Evolutionary conservation across 1,140 invertebrate genomes (phyloP), one percentile per base, ranked within the genome.

Genomic region (Parasteatoda tepidariorum): DNA sequence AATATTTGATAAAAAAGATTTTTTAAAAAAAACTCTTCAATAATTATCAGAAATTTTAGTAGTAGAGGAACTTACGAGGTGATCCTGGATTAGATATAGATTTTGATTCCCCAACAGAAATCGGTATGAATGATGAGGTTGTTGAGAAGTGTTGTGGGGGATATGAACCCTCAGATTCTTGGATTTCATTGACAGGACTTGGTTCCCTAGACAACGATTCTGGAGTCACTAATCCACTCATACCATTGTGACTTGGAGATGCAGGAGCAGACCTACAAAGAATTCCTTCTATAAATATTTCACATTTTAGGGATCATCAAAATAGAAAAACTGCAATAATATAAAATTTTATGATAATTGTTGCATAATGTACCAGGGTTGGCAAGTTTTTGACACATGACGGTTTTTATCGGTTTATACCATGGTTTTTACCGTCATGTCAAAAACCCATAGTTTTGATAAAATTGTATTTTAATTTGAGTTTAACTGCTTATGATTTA

Each of bases 181-280:
- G 78, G 24, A 83, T 66, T 30, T 67, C 81, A 11, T 66, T 34
- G 11, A 55, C 54, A 15, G 88, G 86, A 86, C 86, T 86, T 13
- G 87, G 84, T 91, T 97, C 95, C 86, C 95, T 90, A 24, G 95
- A 96, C 74, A 97, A 89, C 87, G 94, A 95, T 88, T 97, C 95
- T 1, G 95, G 95, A 4, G 95, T 97, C 88, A 95, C 95, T 83
- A 96, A 89, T 28, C 95, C 95, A 86, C 87, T 88, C 78, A 87
- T 84, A 83, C 84, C 78, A 57, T 70, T 64, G 31, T 85, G 84
- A 22, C 22, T 84, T 18, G 84, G 86, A 15, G 85, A 87, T 55
- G 79, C 81, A 38, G 83, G 79, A 33, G 84, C 84, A 79, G 90
- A 96, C 93, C 95, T 94, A 34, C 95, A 2, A 54, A 41, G 24